These are phyloP conservation scores for Drosophila mimetica DNA, from an alignment of 2,888 invertebrate species.

Conservation along the genomic window DNA sequence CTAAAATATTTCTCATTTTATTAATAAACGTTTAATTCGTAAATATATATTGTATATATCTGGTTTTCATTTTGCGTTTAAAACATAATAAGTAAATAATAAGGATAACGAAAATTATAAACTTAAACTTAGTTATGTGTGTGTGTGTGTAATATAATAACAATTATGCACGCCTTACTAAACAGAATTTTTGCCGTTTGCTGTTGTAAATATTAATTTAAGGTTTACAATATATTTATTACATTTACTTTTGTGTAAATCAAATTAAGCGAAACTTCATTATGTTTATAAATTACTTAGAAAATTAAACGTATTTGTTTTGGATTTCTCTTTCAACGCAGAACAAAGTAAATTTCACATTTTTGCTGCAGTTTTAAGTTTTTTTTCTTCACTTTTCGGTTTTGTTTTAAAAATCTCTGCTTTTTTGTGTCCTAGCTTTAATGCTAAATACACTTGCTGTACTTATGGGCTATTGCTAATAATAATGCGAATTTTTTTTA, in stretches of 20 bases:
- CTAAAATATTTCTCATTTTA: conserved; percentile 81
- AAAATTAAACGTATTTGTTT: conserved; percentile 39
- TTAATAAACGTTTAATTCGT: conserved; percentile 81
- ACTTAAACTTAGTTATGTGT: conserved; percentile 63
- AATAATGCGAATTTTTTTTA: conserved; percentile 59
- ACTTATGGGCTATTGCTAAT: conserved; percentile 81
- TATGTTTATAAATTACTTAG: conserved; percentile 50
- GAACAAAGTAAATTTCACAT: conserved; percentile 47
- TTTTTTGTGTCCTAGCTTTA: conserved; percentile 41
- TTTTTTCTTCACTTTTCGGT: conserved; percentile 36
- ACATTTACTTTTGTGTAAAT: conserved; percentile 37
- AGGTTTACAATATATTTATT: conserved; percentile 47
- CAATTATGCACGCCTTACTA: conserved; percentile 77
- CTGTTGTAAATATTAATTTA: conserved; percentile 49
- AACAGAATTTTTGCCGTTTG: conserved; percentile 51
- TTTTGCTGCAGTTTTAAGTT: conserved; percentile 54
- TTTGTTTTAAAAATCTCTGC: conserved; percentile 51
- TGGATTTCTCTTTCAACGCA: conserved; percentile 27
- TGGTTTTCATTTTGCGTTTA: conserved; percentile 69
- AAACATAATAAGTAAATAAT: conserved; percentile 80
- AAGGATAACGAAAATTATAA: conserved; percentile 80
- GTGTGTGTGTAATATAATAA: conserved; percentile 66
- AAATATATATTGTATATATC: conserved; percentile 74
- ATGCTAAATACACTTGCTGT: conserved; percentile 57
- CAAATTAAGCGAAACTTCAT: conserved; percentile 42